These are phyloP conservation scores for Psix sp. DNA, from an alignment of 1,140 invertebrate species.

Conservation along the genomic window DNA sequence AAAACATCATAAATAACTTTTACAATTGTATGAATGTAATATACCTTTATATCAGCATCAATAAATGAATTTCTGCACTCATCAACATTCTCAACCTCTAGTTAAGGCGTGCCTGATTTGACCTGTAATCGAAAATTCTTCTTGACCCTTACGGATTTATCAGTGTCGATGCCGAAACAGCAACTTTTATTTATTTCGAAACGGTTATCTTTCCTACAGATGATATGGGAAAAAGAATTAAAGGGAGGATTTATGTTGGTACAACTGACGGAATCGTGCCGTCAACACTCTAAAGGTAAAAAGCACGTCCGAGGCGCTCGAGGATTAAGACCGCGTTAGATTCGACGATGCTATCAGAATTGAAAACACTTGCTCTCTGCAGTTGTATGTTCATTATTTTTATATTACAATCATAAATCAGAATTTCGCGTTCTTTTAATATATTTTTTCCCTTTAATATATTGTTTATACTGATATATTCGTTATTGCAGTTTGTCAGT, in stretches of 20 bases:
- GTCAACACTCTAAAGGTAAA: conserved; percentile 39
- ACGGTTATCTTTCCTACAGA: conserved; percentile 51
- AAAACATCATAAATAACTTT: no score
- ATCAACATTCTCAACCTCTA: conserved; percentile 57
- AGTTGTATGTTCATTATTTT: conserved; percentile 13
- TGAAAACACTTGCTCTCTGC: conserved; percentile 24
- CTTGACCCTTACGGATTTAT: conserved; percentile 53
- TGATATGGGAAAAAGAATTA: conserved; percentile 48
- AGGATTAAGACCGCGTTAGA: conserved; percentile 37
- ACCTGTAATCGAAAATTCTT: conserved; percentile 48
- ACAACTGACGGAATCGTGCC: conserved; percentile 42
- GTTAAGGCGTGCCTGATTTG: conserved; percentile 52
- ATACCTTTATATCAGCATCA: no score
- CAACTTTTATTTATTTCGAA: conserved; percentile 53
- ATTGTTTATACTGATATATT: no score
- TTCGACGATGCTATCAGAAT: conserved; percentile 40
- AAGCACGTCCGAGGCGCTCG: conserved; percentile 50
- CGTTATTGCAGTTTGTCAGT: no score
- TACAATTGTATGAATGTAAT: no score
- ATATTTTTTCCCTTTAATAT: no score
- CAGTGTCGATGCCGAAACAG: conserved; percentile 19
- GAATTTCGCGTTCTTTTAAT: conserved; percentile 18
- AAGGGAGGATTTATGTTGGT: conserved; percentile 52
- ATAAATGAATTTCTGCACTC: conserved; percentile 21
- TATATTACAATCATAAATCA: conserved; percentile 17